Evolutionary conservation across 2,113 vertebrate genomes (phyloP).

Genomic region (Caloenas nicobarica): DNA sequence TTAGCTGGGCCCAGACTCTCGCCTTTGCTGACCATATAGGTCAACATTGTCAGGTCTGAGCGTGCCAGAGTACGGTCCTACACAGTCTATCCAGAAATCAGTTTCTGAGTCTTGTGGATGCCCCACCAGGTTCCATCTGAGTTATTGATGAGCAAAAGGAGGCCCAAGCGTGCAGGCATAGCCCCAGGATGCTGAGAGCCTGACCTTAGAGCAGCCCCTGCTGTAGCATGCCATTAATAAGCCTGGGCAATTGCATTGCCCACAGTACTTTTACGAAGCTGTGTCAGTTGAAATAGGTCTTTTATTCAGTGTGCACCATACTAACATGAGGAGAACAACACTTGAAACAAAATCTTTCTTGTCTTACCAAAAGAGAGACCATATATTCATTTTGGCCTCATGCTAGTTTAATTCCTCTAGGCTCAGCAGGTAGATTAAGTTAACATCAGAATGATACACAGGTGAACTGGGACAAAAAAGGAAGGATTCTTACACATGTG

Average conservation of each 20-base stretch:
- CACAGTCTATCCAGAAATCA: neutral
- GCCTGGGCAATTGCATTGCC: neutral
- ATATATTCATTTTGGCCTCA: neutral
- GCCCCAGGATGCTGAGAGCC: neutral
- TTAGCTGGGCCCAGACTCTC: neutral
- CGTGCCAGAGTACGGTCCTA: neutral
- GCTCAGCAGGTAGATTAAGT: neutral
- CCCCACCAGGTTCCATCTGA: neutral
- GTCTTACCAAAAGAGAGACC: neutral
- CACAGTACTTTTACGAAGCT: neutral
- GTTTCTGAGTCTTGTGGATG: neutral
- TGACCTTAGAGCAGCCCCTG: neutral
- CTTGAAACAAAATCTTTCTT: neutral
- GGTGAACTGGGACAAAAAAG: neutral
- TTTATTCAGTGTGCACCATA: neutral
- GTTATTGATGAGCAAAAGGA: neutral
- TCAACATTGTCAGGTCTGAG: neutral
- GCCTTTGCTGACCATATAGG: neutral
- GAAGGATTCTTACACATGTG: neutral
- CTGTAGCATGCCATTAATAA: accelerated
- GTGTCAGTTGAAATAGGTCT: neutral
- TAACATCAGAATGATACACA: neutral
- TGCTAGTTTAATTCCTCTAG: neutral
- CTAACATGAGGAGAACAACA: neutral
- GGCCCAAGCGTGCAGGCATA: neutral